Conservation (phyloP, 2,797 vertebrate species). For the Natrix natrix region DNA sequence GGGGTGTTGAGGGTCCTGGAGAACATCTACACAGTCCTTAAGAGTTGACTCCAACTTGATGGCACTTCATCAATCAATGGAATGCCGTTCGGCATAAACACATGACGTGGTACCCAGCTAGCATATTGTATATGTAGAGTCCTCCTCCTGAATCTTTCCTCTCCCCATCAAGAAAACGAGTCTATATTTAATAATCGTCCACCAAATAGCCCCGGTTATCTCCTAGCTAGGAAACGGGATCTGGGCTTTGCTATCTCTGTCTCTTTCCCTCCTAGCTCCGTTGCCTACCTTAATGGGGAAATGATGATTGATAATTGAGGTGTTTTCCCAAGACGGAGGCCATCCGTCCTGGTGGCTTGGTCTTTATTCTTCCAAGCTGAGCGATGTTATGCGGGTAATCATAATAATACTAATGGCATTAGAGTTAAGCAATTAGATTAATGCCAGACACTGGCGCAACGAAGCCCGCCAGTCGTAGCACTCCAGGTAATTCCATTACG, state of each 20-base stretch:
- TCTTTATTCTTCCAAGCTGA: not conserved
- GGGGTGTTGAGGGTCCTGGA: not conserved
- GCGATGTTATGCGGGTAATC: not conserved
- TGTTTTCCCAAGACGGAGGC: not conserved
- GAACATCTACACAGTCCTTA: not conserved
- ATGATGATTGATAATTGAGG: not conserved
- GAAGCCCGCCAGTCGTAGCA: not conserved
- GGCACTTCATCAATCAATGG: not conserved
- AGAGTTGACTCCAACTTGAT: not conserved
- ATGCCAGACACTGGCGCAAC: conserved; percentile 35
- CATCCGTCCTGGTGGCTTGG: fast-evolving
- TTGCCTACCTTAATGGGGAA: not conserved
- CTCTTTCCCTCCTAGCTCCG: not conserved
- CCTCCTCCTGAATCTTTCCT: not conserved
- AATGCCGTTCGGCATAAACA: not conserved
- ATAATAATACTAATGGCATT: not conserved
- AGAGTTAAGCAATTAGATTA: conserved; percentile 27
- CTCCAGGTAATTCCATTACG: conserved; percentile 8
- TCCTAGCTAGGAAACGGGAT: not conserved
- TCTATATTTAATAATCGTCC: not conserved
- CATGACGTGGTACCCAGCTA: not conserved
- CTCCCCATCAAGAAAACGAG: not conserved
- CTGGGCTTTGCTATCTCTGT: not conserved
- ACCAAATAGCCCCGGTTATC: too few relatives aligned
- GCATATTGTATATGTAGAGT: not conserved